These are phyloP conservation scores for Paralvinella palmiformis DNA, from an alignment of 1,140 invertebrate species.

Conservation along the genomic window DNA sequence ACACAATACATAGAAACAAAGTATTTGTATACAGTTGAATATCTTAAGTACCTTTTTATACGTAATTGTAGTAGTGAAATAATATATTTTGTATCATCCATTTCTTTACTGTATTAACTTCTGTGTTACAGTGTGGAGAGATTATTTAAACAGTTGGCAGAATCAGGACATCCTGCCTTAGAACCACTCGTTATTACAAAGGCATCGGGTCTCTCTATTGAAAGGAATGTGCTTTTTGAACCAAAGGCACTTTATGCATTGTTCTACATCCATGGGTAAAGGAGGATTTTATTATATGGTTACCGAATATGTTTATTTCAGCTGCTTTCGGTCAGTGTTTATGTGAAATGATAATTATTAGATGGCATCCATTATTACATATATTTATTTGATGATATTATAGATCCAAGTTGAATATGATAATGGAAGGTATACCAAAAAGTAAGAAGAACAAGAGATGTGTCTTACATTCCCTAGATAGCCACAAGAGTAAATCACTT, in stretches of 20 bases:
- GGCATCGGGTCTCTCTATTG: slow-evolving; percentile 67
- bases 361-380: too few species aligned
- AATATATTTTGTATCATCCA: slow-evolving; percentile 60
- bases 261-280: slow-evolving; percentile 79
- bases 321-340: too few species aligned
- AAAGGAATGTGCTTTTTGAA: slow-evolving; percentile 67
- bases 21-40: too few species aligned
- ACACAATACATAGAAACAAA: too few species aligned
- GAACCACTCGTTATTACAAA: slow-evolving; percentile 69
- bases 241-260: slow-evolving; percentile 73
- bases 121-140: slow-evolving; percentile 68
- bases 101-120: not conserved
- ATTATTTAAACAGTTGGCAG: slow-evolving; percentile 73
- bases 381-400: slow-evolving; percentile 28
- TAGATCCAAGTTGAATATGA: slow-evolving; percentile 67
- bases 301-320: too few species aligned
- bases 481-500: slow-evolving; percentile 63
- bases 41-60: too few species aligned
- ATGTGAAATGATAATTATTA: too few species aligned
- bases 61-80: slow-evolving; percentile 90
- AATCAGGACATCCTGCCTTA: slow-evolving; percentile 73
- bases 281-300: too few species aligned
- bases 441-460: slow-evolving; percentile 82
- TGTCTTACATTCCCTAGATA: slow-evolving; percentile 78
- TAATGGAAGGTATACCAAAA: slow-evolving; percentile 67